Evolutionary conservation across 2,113 vertebrate genomes (phyloP), one percentile per base, ranked within the genome.

Genomic region (Myotis brandtii): DNA sequence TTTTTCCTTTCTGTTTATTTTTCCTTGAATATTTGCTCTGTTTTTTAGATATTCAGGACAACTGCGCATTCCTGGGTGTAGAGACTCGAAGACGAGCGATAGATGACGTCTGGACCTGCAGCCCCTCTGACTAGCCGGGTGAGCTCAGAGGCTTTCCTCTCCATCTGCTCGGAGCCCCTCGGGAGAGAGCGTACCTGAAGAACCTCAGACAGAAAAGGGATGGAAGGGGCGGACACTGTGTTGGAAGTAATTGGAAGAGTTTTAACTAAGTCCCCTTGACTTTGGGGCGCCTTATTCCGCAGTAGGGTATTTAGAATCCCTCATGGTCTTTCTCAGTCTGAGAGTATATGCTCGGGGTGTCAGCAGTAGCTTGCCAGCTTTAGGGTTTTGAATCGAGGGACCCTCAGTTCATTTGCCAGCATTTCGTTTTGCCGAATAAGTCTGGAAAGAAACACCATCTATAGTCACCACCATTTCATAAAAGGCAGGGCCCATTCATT

Each of bases 391-490:
- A 79, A 50, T 40, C 25, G 32, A 95, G 37, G 52, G 14, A 40
- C 34, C 13, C 70, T 76, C n/a, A 25, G 5, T 52, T 64, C 30
- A 54, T 14, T 25, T 25, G 67, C 34, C 56, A 70, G n/a, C 50
- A 34, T 89, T 92, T 70, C 46, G 76, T 46, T 94, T 84, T 94
- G 50, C 67, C n/a, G 48, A 84, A 73, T 40, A 85, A 62, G n/a
- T 37, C 23, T 43, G 30, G 56, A 80, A 50, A 69, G 52, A 75
- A 89, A 69, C 7, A 67, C 56, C 32, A 27, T 54, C 50, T 43
- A 46, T 59, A 25, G 50, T 62, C 59, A 87, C 25, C 25, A 11
- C 6, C 56, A 6, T 83, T 87, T 96, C 30, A 54, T 69, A 69
- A 90, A 90, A 62, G 50, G 20, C 3, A 84, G 66, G 43, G 12